Base-by-base conservation (phyloP, 2,888 invertebrate genomes). In the Allygus modestus region DNA sequence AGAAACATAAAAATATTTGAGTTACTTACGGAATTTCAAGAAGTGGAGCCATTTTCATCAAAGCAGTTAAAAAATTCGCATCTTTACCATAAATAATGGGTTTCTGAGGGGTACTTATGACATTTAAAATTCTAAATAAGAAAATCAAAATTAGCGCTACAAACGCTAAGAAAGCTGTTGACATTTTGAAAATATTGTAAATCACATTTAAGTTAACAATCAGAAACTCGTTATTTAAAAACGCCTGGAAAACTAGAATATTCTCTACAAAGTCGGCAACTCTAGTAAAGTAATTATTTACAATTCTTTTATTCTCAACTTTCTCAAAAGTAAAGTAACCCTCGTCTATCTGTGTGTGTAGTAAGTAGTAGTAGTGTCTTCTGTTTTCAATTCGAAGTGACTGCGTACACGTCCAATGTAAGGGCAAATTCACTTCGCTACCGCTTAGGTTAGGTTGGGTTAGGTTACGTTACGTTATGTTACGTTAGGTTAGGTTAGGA, bases 11-110 rank as follows among this genome's bases (percentile, higher is more conserved):
- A n/a, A n/a, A n/a, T n/a, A n/a, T n/a, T n/a, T n/a, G n/a, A n/a
- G n/a, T n/a, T 90, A 96, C 97, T 96, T 92, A 97, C 97, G 96
- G 96, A 91, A 96, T 96, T 89, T 93, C 93, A 85, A 97, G 92
- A 87, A 95, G 93, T 43, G 96, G 96, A 86, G 96, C 94, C 88
- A 96, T 94, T 90, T 96, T 96, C 88, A 96, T 92, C 85, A 97
- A 93, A 87, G 94, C 95, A 89, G 96, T 94, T 87, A 96, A 92
- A 90, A 97, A 96, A 88, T 92, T 93, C 89, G 93, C 92, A 91
- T 97, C 96, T 89, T 93, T 93, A 90, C 96, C 96, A 91, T 94
- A 94, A 86, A 97, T 93, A 88, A 93, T 92, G 85, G 96, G 96
- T 91, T 94, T 95, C 89, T 95, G 93, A 46, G 96, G 94, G 89